Percentiles rank a stretch among this genome's conserved stretches.
Evolutionary conservation across 2,113 vertebrate species (phyloP).

Genomic region (Mirza zaza): DNA sequence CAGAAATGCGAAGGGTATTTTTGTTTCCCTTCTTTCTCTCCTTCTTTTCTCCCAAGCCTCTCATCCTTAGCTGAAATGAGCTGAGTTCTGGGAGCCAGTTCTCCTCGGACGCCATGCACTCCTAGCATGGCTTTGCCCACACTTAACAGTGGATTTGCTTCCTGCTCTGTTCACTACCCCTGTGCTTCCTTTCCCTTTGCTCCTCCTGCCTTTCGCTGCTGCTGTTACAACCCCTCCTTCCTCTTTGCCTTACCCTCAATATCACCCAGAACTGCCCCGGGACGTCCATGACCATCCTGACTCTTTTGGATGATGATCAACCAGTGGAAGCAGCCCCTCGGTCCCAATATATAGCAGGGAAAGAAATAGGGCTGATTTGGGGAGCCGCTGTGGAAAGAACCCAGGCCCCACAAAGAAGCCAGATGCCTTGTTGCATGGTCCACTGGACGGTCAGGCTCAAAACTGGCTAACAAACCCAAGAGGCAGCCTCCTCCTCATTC

Average conservation of each 20-base stretch:
- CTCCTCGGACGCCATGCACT: background rate
- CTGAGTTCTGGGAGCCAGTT: background rate
- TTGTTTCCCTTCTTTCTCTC: background rate
- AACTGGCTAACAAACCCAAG: background rate
- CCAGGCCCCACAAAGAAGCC: background rate
- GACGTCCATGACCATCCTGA: background rate
- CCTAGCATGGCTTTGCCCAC: background rate
- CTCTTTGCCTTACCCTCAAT: background rate
- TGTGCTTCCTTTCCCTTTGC: background rate
- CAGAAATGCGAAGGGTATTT: slow-evolving; percentile 59
- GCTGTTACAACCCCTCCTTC: background rate
- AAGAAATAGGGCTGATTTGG: background rate
- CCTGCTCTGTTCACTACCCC: background rate
- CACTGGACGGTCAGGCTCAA: background rate
- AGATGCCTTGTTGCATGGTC: background rate
- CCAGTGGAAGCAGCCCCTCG: background rate
- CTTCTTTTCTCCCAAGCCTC: background rate
- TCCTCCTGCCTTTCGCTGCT: background rate
- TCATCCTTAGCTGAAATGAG: background rate
- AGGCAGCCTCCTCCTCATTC: background rate
- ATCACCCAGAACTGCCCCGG: background rate
- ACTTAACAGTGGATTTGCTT: background rate
- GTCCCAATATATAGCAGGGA: background rate
- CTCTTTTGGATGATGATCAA: background rate
- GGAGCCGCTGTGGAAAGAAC: background rate